Conservation (phyloP, 2,797 vertebrate species). For the Protonibea diacanthus region DNA sequence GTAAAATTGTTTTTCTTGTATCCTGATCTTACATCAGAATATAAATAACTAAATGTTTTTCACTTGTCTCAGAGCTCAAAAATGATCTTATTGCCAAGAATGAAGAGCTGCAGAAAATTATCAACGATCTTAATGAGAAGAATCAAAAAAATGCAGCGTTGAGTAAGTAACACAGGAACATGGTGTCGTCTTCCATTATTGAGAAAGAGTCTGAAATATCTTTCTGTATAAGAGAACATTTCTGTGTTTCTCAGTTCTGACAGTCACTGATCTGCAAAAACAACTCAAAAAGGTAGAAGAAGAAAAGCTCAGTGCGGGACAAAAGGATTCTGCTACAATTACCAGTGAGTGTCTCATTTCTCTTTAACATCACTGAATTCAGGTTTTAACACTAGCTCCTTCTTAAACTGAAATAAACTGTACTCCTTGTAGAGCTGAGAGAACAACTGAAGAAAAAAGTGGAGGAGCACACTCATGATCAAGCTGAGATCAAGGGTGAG, state of each 20-base stretch:
- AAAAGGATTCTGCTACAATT: slow-evolving; percentile 7
- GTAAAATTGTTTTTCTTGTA: not conserved
- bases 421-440: slow-evolving; percentile 47
- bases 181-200: not conserved
- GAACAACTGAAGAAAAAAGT: slow-evolving; percentile 30
- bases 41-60: not conserved
- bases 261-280: slow-evolving; percentile 36
- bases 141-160: slow-evolving; percentile 19
- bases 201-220: not conserved
- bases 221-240: not conserved
- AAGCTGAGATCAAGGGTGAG: slow-evolving; percentile 47
- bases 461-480: slow-evolving; percentile 8
- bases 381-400: not conserved
- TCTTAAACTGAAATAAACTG: not conserved
- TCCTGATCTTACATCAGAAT: not conserved
- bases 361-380: not conserved
- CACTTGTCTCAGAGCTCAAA: slow-evolving; percentile 37
- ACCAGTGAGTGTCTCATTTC: slow-evolving; percentile 26
- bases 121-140: slow-evolving; percentile 37
- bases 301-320: not conserved
- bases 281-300: slow-evolving; percentile 33
- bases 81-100: slow-evolving; percentile 22
- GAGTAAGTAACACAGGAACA: slow-evolving; percentile 47
- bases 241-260: slow-evolving; percentile 46
- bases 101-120: slow-evolving; percentile 7